phyloP scores from a whole-genome alignment of 2,888 invertebrate species.

The Nebria salina region DNA sequence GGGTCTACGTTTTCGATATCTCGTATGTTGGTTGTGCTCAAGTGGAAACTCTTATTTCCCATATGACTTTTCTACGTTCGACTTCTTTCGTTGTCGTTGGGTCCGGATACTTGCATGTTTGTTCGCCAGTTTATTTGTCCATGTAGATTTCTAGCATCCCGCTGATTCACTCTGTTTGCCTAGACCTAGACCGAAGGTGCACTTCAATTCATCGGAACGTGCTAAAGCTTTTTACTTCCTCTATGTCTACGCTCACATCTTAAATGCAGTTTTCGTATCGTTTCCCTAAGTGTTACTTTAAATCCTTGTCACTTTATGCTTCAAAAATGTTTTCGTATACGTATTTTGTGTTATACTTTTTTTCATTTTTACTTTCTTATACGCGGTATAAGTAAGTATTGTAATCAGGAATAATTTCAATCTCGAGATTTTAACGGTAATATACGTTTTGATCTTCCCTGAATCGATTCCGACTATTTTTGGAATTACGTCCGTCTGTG shows the following conservation, averaged over 20 bases:
- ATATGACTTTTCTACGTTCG: constrained; percentile 38
- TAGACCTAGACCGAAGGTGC: constrained; percentile 45
- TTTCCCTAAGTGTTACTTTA: background rate
- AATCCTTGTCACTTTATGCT: background rate
- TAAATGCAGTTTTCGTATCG: background rate
- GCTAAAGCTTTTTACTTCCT: constrained; percentile 37
- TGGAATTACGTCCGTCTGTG: too few relatives aligned
- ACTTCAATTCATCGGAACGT: constrained; percentile 11
- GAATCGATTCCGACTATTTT: too few relatives aligned
- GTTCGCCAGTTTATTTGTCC: constrained; percentile 51
- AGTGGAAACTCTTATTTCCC: constrained; percentile 46
- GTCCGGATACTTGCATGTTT: constrained; percentile 23
- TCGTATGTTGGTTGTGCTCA: constrained; percentile 23
- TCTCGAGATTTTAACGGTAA: too few relatives aligned
- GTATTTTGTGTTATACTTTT: too few relatives aligned
- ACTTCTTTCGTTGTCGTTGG: constrained; percentile 2
- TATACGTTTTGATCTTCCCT: too few relatives aligned
- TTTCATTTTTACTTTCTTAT: too few relatives aligned
- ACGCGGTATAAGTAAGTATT: too few relatives aligned
- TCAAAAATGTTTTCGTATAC: background rate
- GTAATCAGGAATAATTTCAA: too few relatives aligned
- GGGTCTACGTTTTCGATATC: constrained; percentile 38
- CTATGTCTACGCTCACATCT: background rate
- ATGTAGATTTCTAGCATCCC: constrained; percentile 53
- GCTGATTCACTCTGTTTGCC: constrained; percentile 51